These are phyloP conservation scores for Pterophyllum scalare DNA, from an alignment of 2,113 vertebrate species.

Conservation along the genomic window DNA sequence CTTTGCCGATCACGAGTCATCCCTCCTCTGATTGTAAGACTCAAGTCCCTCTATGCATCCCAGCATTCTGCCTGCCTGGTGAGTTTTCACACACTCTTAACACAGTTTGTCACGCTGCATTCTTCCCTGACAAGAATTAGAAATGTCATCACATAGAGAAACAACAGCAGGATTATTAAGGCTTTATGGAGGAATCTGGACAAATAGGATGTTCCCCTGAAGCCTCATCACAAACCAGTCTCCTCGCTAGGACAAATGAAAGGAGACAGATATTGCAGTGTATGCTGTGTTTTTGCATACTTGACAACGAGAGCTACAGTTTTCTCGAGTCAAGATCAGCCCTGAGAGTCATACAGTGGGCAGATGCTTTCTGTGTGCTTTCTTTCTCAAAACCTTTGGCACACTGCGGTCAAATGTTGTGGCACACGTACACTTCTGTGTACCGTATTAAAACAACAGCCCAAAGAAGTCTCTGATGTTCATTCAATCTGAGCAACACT, in stretches of 20 bases:
- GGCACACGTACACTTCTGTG: not conserved
- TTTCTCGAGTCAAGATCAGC: not conserved
- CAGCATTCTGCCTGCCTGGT: slow-evolving; percentile 27
- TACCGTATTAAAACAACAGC: not conserved
- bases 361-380: not conserved
- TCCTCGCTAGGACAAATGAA: slow-evolving; percentile 2
- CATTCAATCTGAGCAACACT: not conserved
- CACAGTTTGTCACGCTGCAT: slow-evolving; percentile 61
- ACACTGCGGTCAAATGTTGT: not conserved
- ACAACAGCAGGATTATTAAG: slow-evolving; percentile 63
- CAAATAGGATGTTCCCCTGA: slow-evolving; percentile 21
- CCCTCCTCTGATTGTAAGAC: slow-evolving; percentile 22
- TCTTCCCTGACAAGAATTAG: slow-evolving; percentile 69
- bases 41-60: slow-evolving; percentile 24
- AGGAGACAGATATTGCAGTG: not conserved
- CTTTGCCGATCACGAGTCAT: slow-evolving; percentile 7
- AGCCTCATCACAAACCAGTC: slow-evolving; percentile 12
- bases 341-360: not conserved
- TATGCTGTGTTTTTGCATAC: not conserved
- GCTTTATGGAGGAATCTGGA: slow-evolving; percentile 55
- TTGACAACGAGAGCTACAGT: not conserved
- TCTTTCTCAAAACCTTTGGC: not conserved
- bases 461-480: not conserved
- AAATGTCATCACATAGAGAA: slow-evolving; percentile 63
- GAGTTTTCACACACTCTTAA: slow-evolving; percentile 50